A percentile compares a stretch with the other conserved stretches of the same genome.
phyloP scores from a whole-genome alignment of 2,113 vertebrate genomes.

The Maccullochella peelii region DNA sequence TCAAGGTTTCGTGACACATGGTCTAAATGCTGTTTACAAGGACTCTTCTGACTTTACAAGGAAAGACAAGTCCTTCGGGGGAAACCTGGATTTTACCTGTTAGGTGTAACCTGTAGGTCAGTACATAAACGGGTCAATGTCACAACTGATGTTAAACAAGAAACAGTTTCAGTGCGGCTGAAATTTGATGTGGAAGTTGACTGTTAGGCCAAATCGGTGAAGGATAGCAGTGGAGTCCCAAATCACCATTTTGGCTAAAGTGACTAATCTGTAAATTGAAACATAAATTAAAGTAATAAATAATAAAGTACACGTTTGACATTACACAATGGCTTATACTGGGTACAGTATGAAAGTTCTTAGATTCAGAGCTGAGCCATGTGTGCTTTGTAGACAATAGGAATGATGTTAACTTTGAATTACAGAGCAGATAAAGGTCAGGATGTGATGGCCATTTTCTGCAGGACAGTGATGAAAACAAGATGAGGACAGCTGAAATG shows the following conservation, averaged over 20 bases:
- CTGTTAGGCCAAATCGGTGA: neutral
- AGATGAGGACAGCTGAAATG: slow-evolving; percentile 14
- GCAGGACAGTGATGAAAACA: slow-evolving; percentile 29
- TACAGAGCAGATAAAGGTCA: slow-evolving; percentile 41
- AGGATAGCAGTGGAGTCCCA: neutral
- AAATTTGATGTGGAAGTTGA: neutral
- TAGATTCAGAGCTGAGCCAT: neutral
- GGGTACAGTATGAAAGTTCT: neutral
- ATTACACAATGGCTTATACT: neutral
- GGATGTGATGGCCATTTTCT: slow-evolving; percentile 17
- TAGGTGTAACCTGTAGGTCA: slow-evolving; percentile 35
- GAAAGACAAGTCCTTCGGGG: neutral
- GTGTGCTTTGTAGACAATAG: neutral
- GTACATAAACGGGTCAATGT: slow-evolving; percentile 1
- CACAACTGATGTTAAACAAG: slow-evolving; percentile 16
- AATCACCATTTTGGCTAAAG: neutral
- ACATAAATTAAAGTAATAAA: neutral
- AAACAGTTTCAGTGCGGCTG: slow-evolving; percentile 1
- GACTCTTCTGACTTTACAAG: neutral
- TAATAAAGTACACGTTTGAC: neutral
- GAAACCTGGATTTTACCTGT: neutral
- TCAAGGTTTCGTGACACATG: slow-evolving; percentile 7
- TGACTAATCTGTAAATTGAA: neutral
- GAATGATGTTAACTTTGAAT: slow-evolving; percentile 27
- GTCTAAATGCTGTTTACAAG: slow-evolving; percentile 22